phyloP scores from a whole-genome alignment of 1,140 invertebrate genomes.

The Solenopsis invicta region DNA sequence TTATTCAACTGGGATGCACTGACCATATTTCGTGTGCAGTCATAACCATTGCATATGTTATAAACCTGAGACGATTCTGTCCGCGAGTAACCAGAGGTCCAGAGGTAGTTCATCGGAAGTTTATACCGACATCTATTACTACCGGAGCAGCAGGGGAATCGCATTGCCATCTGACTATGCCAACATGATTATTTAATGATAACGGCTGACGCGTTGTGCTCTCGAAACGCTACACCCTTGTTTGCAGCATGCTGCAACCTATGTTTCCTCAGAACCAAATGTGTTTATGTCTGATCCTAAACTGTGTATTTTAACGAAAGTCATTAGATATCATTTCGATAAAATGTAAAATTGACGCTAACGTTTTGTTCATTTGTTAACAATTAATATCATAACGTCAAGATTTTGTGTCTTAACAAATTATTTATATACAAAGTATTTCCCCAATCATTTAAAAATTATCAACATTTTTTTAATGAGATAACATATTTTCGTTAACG shows the following conservation, averaged over 20 bases:
- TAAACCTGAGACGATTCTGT: slow-evolving; percentile 33
- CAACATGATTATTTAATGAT: slow-evolving; percentile 63
- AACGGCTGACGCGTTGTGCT: slow-evolving; percentile 34
- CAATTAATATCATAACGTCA: not conserved
- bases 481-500: no score
- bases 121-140: slow-evolving; percentile 57
- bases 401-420: not conserved
- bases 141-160: slow-evolving; percentile 17
- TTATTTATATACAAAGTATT: not conserved
- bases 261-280: slow-evolving; percentile 9
- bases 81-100: slow-evolving; percentile 50
- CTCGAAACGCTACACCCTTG: slow-evolving; percentile 37
- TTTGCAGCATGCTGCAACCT: not conserved
- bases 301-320: not conserved
- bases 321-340: slow-evolving; percentile 6
- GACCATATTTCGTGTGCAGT: slow-evolving; percentile 44
- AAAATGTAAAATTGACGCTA: not conserved
- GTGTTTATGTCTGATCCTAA: not conserved
- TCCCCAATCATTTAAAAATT: no score
- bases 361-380: not conserved
- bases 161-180: slow-evolving; percentile 51
- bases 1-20: slow-evolving; percentile 12
- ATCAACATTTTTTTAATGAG: no score
- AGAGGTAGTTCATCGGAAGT: slow-evolving; percentile 59
- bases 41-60: slow-evolving; percentile 25